A percentile compares a stretch with the other conserved stretches of the same genome.
These are phyloP conservation scores for Lichenostomus cassidix DNA, from an alignment of 2,113 vertebrate species.

Conservation along the genomic window DNA sequence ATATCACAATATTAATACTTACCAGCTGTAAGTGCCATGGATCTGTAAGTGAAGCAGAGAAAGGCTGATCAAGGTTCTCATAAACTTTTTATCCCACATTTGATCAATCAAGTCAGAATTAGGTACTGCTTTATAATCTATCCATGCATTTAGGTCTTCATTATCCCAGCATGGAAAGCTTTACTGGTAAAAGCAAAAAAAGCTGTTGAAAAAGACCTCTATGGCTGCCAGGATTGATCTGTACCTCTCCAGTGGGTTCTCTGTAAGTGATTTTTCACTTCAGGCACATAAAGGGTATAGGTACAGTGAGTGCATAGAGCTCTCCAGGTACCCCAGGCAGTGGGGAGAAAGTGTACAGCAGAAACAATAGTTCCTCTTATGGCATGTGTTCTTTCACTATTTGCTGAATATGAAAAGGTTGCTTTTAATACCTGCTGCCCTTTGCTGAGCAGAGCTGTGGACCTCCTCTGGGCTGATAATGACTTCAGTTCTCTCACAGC, in stretches of 20 bases:
- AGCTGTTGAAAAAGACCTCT: neutral
- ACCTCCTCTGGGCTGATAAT: neutral
- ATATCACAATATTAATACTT: neutral
- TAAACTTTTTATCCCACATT: neutral
- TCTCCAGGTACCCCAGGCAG: neutral
- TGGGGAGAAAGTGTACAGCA: neutral
- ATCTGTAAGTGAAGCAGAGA: neutral
- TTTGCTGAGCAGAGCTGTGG: neutral
- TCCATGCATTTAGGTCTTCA: neutral
- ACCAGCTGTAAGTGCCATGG: neutral
- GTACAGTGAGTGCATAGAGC: neutral
- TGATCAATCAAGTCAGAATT: neutral
- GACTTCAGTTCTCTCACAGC: neutral
- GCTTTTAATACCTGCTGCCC: neutral
- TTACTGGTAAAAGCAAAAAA: neutral
- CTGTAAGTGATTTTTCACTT: neutral
- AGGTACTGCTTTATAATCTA: neutral
- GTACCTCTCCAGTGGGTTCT: neutral
- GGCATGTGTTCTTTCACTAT: neutral
- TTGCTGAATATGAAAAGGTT: neutral
- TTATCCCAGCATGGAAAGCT: neutral
- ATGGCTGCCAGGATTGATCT: neutral
- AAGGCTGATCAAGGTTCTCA: neutral
- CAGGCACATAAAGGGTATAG: neutral
- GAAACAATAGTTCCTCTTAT: neutral